Evolutionary conservation across 2,113 vertebrate species (phyloP).

Genomic region (Callopanchax toddi): DNA sequence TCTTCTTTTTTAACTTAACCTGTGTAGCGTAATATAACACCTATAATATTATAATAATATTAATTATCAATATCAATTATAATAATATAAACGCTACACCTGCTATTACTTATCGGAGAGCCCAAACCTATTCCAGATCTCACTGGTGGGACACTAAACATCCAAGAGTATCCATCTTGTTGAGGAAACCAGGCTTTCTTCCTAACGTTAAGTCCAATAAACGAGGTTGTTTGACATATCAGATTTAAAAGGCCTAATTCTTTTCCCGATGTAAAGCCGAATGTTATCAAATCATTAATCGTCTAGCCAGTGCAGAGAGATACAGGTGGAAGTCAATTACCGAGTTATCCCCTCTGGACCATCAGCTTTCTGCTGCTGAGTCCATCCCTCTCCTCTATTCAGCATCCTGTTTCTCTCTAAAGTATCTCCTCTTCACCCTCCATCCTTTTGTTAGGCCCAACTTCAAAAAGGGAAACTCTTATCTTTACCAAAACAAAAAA

Average conservation of each 20-base stretch:
- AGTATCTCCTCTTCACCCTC: neutral
- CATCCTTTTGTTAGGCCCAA: slow-evolving; percentile 1
- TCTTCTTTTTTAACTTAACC: neutral
- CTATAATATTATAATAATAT: too few species aligned
- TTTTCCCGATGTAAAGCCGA: slow-evolving; percentile 23
- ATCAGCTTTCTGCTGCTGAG: slow-evolving; percentile 3
- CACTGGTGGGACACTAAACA: neutral
- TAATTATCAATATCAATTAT: too few species aligned
- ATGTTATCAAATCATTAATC: slow-evolving; percentile 51
- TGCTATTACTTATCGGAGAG: too few species aligned
- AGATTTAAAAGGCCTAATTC: slow-evolving; percentile 33
- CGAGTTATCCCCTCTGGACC: slow-evolving; percentile 9
- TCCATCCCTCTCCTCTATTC: slow-evolving; percentile 4
- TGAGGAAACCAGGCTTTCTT: slow-evolving; percentile 2
- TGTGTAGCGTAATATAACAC: too few species aligned
- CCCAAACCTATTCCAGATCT: too few species aligned
- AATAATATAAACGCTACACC: too few species aligned
- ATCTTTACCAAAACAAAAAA: slow-evolving; percentile 1
- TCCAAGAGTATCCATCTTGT: slow-evolving; percentile 15
- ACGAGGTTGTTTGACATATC: slow-evolving; percentile 28
- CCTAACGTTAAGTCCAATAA: slow-evolving; percentile 17
- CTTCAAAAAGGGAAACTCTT: slow-evolving; percentile 7
- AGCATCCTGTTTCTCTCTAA: neutral
- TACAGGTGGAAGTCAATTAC: slow-evolving; percentile 36
- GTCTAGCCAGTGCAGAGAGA: slow-evolving; percentile 31